Conservation (phyloP, 2,797 vertebrate species). For the Artibeus lituratus region DNA sequence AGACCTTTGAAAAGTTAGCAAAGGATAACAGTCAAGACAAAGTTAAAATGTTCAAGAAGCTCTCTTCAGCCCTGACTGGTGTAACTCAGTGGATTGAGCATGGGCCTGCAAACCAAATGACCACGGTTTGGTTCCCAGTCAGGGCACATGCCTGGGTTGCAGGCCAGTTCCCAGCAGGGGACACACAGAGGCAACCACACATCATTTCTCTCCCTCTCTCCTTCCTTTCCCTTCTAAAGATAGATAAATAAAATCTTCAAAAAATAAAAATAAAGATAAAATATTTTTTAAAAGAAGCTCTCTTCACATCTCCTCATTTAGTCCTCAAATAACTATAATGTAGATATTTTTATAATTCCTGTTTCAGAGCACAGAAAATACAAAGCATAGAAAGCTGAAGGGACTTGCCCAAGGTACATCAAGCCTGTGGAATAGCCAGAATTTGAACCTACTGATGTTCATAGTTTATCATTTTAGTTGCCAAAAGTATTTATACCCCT, state of each 20-base stretch:
- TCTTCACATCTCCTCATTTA: not conserved
- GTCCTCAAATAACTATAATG: not conserved
- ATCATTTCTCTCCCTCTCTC: too few relatives aligned
- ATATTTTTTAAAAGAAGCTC: not conserved
- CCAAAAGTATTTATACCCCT: not conserved
- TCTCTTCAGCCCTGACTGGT: not conserved
- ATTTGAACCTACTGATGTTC: not conserved
- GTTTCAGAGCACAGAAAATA: not conserved
- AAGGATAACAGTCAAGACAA: not conserved
- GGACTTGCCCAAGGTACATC: not conserved
- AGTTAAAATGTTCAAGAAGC: not conserved
- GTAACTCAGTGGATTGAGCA: too few relatives aligned
- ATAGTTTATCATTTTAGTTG: not conserved
- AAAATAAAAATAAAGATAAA: not conserved
- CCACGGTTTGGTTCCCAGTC: too few relatives aligned
- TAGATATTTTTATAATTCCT: not conserved
- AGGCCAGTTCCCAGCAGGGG: too few relatives aligned
- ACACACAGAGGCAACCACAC: too few relatives aligned
- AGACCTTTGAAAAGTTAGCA: not conserved
- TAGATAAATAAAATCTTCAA: too few relatives aligned
- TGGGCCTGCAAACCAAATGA: too few relatives aligned
- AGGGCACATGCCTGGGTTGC: too few relatives aligned
- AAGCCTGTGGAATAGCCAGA: not conserved
- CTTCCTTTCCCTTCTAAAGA: too few relatives aligned
- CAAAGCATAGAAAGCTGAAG: not conserved